These are phyloP conservation scores for Nesidiocoris tenuis DNA, from an alignment of 2,888 invertebrate genomes.

Conservation along the genomic window DNA sequence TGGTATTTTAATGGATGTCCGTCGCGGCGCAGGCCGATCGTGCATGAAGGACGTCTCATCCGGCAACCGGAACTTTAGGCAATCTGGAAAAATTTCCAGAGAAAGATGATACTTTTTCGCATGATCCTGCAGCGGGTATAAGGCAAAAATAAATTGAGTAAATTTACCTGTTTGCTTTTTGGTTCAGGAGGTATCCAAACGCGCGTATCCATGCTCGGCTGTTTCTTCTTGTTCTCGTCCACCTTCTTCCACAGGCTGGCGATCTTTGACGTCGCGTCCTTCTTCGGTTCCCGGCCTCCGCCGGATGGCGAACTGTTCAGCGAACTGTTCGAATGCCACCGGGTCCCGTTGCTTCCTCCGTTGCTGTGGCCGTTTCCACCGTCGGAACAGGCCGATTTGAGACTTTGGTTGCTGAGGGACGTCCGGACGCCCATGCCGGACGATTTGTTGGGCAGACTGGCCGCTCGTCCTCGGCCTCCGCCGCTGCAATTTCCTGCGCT, in stretches of 20 bases:
- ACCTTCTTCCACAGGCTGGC: slow-evolving; percentile 78
- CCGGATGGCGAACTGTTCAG: slow-evolving; percentile 56
- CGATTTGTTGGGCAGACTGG: slow-evolving; percentile 49
- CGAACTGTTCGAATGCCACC: slow-evolving; percentile 64
- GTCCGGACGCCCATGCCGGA: slow-evolving; percentile 49
- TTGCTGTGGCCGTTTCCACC: neutral
- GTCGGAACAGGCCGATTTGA: slow-evolving; percentile 48
- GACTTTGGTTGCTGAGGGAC: slow-evolving; percentile 51
- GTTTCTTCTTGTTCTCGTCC: slow-evolving; percentile 65
- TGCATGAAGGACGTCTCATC: no score
- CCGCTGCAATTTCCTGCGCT: slow-evolving; percentile 37
- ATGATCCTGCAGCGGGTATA: no score
- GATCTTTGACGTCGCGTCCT: slow-evolving; percentile 66
- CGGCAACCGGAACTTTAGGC: no score
- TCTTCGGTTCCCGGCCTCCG: slow-evolving; percentile 20
- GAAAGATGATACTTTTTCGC: no score
- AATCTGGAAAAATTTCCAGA: no score
- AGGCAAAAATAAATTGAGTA: no score
- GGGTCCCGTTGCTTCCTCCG: slow-evolving; percentile 33
- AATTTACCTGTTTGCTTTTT: slow-evolving; percentile 47
- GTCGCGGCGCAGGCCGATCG: no score
- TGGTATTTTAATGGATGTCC: no score
- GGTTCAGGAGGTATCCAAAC: slow-evolving; percentile 59
- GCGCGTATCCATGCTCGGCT: slow-evolving; percentile 61
- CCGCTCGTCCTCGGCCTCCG: slow-evolving; percentile 48